These are phyloP conservation scores for Sparidentex hasta DNA, from an alignment of 2,797 vertebrate species.

Conservation along the genomic window DNA sequence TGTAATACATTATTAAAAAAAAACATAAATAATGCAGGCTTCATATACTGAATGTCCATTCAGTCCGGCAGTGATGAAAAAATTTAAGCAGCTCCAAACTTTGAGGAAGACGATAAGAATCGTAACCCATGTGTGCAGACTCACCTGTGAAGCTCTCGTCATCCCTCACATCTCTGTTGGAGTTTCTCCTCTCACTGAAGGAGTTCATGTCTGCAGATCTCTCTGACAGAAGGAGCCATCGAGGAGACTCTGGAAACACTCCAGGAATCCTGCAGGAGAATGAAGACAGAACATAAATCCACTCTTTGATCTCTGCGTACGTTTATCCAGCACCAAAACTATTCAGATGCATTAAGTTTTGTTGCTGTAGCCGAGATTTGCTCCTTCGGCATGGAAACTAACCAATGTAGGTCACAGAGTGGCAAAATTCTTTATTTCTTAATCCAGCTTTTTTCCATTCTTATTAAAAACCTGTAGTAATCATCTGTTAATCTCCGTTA, in stretches of 20 bases:
- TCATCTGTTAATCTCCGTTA: constrained; percentile 53
- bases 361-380: constrained; percentile 13
- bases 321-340: constrained; percentile 22
- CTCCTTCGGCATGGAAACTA: constrained; percentile 37
- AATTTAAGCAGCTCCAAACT: background rate
- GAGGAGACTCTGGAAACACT: constrained; percentile 91
- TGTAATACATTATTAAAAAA: constrained; percentile 15
- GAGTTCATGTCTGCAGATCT: constrained; percentile 83
- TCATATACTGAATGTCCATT: background rate
- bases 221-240: constrained; percentile 91
- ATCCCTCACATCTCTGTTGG: constrained; percentile 82
- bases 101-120: background rate
- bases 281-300: constrained; percentile 18
- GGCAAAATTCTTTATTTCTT: constrained; percentile 31
- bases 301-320: constrained; percentile 26
- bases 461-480: constrained; percentile 49
- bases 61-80: background rate
- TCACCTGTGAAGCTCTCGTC: constrained; percentile 87
- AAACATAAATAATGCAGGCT: constrained; percentile 53
- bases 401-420: constrained; percentile 10
- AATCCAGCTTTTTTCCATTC: constrained; percentile 36
- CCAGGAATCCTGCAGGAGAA: constrained; percentile 87
- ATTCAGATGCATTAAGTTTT: background rate
- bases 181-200: constrained; percentile 83
- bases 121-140: background rate